Conservation (phyloP, 2,888 invertebrate genomes). For the Blastobasis lacticolella region DNA sequence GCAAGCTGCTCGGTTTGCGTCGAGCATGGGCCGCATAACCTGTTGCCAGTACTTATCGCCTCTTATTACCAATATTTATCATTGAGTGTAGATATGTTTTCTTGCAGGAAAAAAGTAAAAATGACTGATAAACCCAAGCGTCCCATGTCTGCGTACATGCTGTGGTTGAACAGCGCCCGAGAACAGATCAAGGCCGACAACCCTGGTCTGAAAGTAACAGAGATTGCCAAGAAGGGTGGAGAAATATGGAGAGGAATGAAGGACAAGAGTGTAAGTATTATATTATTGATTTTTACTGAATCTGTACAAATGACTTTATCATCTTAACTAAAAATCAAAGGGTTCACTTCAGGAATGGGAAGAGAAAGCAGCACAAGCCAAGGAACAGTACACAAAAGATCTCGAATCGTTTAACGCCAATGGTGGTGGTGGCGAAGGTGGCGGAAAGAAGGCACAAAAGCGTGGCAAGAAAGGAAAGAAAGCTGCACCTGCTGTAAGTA, state of each 20-base stretch:
- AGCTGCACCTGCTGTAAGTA: slow-evolving; percentile 59
- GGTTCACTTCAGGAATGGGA: slow-evolving; percentile 85
- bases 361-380: slow-evolving; percentile 88
- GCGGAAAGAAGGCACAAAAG: slow-evolving; percentile 72
- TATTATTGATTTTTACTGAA: slow-evolving; percentile 1
- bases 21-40: slow-evolving; percentile 42
- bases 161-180: slow-evolving; percentile 94
- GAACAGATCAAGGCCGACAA: slow-evolving; percentile 91
- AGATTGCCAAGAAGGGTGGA: slow-evolving; percentile 95
- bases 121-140: slow-evolving; percentile 95
- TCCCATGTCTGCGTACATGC: slow-evolving; percentile 93
- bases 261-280: slow-evolving; percentile 84
- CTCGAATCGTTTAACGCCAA: slow-evolving; percentile 92
- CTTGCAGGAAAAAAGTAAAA: slow-evolving; percentile 76
- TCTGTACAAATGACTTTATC: background rate
- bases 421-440: slow-evolving; percentile 77
- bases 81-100: slow-evolving; percentile 20
- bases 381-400: slow-evolving; percentile 90
- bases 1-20: slow-evolving; percentile 29
- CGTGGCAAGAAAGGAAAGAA: slow-evolving; percentile 73
- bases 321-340: slow-evolving; percentile 3
- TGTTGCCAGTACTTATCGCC: slow-evolving; percentile 33
- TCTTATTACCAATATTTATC: slow-evolving; percentile 20
- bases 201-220: slow-evolving; percentile 93
- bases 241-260: slow-evolving; percentile 95